These are phyloP conservation scores for Hyperoplus lanceolatus DNA, from an alignment of 2,797 vertebrate genomes.

Conservation along the genomic window DNA sequence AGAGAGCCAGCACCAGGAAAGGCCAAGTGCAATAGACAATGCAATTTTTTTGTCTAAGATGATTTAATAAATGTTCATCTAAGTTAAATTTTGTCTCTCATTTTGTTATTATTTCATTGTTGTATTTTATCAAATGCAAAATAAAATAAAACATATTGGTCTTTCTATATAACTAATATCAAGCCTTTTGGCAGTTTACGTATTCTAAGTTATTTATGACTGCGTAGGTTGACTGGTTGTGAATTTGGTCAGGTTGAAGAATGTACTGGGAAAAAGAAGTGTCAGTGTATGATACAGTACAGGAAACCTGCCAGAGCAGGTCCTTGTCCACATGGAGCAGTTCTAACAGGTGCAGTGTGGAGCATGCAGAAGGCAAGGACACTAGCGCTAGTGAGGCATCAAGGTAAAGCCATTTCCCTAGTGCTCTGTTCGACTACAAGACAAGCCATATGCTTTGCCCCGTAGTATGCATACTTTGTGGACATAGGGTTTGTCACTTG, in stretches of 20 bases:
- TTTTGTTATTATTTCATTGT: no score
- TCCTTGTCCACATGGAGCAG: slow-evolving; percentile 13
- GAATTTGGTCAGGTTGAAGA: slow-evolving; percentile 3
- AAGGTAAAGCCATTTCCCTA: slow-evolving; percentile 29
- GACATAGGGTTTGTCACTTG: slow-evolving; percentile 2
- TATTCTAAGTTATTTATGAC: slow-evolving; percentile 6
- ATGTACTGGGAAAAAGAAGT: background rate
- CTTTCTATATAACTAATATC: background rate
- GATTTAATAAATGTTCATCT: no score
- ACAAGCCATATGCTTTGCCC: slow-evolving; percentile 38
- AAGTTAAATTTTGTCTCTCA: no score
- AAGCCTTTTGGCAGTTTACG: background rate
- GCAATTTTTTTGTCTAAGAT: no score
- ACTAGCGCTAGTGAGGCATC: slow-evolving; percentile 31
- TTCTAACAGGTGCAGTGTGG: slow-evolving; percentile 36
- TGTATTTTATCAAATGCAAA: no score
- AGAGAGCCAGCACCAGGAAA: no score
- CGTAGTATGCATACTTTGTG: slow-evolving; percentile 4
- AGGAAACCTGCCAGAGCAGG: slow-evolving; percentile 19
- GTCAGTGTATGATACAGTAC: background rate
- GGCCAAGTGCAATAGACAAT: no score
- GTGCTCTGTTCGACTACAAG: slow-evolving; percentile 35
- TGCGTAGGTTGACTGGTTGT: background rate
- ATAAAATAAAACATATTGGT: no score
- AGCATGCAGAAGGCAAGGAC: slow-evolving; percentile 15